Evolutionary conservation across 2,888 invertebrate genomes (phyloP).

Genomic region (Leptopilina myrica): DNA sequence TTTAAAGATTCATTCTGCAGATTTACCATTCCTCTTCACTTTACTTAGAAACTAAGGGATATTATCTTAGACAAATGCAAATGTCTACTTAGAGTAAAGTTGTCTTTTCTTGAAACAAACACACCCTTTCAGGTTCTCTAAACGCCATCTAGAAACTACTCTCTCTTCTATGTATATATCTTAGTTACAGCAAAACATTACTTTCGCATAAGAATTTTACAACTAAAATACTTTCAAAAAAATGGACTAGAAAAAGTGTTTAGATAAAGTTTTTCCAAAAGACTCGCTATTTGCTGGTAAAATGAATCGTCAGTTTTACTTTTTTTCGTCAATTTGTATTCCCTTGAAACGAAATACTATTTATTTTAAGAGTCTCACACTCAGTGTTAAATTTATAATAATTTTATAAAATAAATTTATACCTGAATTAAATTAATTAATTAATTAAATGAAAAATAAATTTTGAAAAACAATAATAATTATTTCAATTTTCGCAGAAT

Average conservation of each 20-base stretch:
- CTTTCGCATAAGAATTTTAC: not conserved
- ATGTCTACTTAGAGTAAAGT: slow-evolving; percentile 20
- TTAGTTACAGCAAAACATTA: not conserved
- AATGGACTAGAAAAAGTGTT: not conserved
- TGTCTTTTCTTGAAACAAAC: slow-evolving; percentile 20
- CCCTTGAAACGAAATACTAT: too few species aligned
- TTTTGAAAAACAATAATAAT: too few species aligned
- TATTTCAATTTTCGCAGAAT: too few species aligned
- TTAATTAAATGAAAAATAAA: too few species aligned
- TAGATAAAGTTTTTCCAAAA: too few species aligned
- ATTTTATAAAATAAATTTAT: too few species aligned
- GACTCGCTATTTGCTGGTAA: too few species aligned
- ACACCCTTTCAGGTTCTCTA: not conserved
- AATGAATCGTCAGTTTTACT: too few species aligned
- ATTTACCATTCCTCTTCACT: not conserved
- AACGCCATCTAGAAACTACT: slow-evolving; percentile 12
- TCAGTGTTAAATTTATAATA: too few species aligned
- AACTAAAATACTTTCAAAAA: not conserved
- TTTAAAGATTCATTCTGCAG: not conserved
- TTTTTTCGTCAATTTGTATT: too few species aligned
- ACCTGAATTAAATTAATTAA: too few species aligned
- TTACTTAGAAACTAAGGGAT: slow-evolving; percentile 2
- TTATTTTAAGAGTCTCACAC: too few species aligned
- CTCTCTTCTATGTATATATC: not conserved
- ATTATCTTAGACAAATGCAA: slow-evolving; percentile 26